Percentiles rank a stretch among this genome's conserved stretches.
Conservation (phyloP, 2,113 vertebrate species). For the Scortum barcoo region DNA sequence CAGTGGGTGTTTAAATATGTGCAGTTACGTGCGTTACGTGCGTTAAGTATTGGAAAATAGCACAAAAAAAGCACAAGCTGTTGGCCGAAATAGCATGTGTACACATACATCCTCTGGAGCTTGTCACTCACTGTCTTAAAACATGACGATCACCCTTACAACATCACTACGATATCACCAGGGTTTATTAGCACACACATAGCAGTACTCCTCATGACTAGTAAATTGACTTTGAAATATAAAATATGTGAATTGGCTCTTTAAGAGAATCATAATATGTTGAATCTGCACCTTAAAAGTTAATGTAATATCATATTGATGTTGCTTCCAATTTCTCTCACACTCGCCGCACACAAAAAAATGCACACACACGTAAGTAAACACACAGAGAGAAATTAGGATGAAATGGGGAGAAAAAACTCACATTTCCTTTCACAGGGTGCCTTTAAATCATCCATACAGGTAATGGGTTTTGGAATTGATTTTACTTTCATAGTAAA, state of each 20-base stretch:
- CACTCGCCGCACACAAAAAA: background rate
- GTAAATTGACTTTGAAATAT: conserved; percentile 1
- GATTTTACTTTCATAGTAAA: conserved; percentile 68
- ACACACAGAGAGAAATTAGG: conserved; percentile 18
- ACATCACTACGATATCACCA: background rate
- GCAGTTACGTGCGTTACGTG: too few relatives aligned
- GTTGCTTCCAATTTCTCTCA: conserved; percentile 21
- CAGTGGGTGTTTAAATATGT: too few relatives aligned
- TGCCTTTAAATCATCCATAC: conserved; percentile 64
- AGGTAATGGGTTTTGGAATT: conserved; percentile 66
- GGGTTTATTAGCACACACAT: background rate
- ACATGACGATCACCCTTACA: background rate
- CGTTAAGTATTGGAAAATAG: too few relatives aligned
- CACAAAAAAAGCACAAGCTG: too few relatives aligned
- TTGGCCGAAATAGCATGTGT: too few relatives aligned
- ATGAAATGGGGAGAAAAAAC: conserved; percentile 44
- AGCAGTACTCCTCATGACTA: background rate
- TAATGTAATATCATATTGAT: background rate
- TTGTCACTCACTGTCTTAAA: background rate
- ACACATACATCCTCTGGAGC: background rate
- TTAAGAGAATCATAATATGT: background rate
- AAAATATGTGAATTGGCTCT: conserved; percentile 2
- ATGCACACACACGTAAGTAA: background rate
- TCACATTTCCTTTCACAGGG: conserved; percentile 31
- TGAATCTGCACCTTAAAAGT: background rate